phyloP scores from a whole-genome alignment of 37 sponge, comb jelly and placozoan genomes.

The Theonella swinhoei region DNA sequence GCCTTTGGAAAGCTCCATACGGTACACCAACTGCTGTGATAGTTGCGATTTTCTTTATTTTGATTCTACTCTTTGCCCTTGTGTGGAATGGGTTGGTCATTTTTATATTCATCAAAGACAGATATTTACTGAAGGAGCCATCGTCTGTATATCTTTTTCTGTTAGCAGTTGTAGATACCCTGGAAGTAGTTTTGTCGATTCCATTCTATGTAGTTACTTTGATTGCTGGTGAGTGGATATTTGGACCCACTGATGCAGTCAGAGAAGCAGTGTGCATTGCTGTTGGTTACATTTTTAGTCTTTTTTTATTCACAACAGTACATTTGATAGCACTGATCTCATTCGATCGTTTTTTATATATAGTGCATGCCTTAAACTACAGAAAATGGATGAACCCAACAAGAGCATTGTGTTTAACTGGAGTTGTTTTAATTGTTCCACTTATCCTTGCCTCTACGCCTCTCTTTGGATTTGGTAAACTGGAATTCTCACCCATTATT shows the following conservation, averaged over 20 bases:
- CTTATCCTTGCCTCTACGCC: conserved; percentile 18
- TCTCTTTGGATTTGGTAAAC: conserved; percentile 39
- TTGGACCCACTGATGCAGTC: conserved; percentile 16
- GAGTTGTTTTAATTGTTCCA: background rate
- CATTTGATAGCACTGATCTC: conserved; percentile 23
- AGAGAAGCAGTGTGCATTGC: conserved; percentile 27
- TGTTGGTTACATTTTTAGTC: conserved; percentile 9
- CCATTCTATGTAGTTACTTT: conserved; percentile 30
- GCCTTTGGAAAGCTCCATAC: background rate
- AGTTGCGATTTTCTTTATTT: background rate
- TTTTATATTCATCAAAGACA: conserved; percentile 1
- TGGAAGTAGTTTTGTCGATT: background rate
- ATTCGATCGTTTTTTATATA: conserved; percentile 39
- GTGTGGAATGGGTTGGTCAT: conserved; percentile 42
- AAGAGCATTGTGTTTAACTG: background rate
- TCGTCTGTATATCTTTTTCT: conserved; percentile 29
- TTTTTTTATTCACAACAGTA: conserved; percentile 2
- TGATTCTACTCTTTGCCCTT: conserved; percentile 12
- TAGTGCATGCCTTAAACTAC: conserved; percentile 26
- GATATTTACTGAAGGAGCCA: conserved; percentile 21
- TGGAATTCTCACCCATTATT: background rate
- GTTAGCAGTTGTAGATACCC: conserved; percentile 15
- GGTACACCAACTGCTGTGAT: background rate
- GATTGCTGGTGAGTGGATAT: conserved; percentile 23
- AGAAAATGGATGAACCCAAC: background rate